These are phyloP conservation scores for Hyppa rectilinea DNA, from an alignment of 2,888 invertebrate species.

Conservation along the genomic window DNA sequence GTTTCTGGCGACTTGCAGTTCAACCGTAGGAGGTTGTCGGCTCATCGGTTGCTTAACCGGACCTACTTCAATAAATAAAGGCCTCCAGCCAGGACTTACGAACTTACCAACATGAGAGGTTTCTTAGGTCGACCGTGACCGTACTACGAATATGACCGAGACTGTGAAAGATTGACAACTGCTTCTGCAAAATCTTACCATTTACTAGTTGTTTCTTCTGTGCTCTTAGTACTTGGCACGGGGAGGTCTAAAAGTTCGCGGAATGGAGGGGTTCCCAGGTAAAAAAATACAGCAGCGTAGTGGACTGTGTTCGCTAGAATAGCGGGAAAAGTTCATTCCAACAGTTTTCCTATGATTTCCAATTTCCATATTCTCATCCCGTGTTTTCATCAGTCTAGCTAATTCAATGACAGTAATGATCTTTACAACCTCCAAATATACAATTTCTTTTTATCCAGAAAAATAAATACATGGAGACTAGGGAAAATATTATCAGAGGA, in stretches of 20 bases:
- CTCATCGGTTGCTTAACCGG: too few relatives aligned
- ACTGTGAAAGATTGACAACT: background rate
- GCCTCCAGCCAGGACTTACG: too few relatives aligned
- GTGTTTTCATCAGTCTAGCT: too few relatives aligned
- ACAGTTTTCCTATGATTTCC: background rate
- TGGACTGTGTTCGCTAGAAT: background rate
- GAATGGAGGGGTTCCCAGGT: conserved; percentile 37
- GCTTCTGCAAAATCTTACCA: conserved; percentile 9
- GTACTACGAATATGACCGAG: background rate
- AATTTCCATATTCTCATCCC: background rate
- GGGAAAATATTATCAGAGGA: background rate
- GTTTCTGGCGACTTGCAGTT: too few relatives aligned
- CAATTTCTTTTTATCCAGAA: background rate
- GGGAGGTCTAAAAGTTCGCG: conserved; percentile 48
- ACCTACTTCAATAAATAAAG: too few relatives aligned
- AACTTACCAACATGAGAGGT: too few relatives aligned
- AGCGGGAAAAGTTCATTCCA: background rate
- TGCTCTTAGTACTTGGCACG: conserved; percentile 44
- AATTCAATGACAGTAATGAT: background rate
- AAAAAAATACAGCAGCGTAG: conserved; percentile 8
- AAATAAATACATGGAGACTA: too few relatives aligned
- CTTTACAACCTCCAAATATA: background rate
- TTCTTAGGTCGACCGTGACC: background rate
- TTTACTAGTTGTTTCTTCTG: conserved; percentile 38
- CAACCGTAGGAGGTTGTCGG: too few relatives aligned